phyloP scores from a whole-genome alignment of 2,888 invertebrate genomes.

The Villa cingulata region DNA sequence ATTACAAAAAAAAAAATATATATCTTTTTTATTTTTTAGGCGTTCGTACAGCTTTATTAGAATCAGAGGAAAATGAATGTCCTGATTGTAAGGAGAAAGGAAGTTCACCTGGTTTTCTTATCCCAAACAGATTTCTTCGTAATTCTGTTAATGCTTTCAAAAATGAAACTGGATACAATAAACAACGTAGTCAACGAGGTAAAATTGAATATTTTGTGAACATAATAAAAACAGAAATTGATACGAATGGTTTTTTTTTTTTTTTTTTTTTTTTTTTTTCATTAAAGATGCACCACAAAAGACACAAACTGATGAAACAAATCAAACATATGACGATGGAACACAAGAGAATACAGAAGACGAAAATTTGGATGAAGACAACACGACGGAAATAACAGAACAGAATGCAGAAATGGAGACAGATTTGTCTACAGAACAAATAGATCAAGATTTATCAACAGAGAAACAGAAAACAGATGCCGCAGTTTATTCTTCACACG shows the following conservation, averaged over 20 bases:
- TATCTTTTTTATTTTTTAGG: slow-evolving; percentile 39
- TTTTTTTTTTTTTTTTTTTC: not conserved
- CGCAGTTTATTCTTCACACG: slow-evolving; percentile 16
- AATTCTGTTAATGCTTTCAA: slow-evolving; percentile 81
- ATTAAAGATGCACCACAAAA: slow-evolving; percentile 2
- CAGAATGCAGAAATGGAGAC: not conserved
- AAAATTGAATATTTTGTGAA: not conserved
- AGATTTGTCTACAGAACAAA: not conserved
- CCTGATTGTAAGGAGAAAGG: slow-evolving; percentile 89
- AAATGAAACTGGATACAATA: slow-evolving; percentile 81
- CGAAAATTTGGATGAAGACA: not conserved
- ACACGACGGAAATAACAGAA: not conserved
- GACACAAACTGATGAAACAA: not conserved
- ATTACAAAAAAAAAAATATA: not conserved
- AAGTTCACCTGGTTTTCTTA: slow-evolving; percentile 81
- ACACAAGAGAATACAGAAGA: not conserved
- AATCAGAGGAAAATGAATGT: slow-evolving; percentile 90
- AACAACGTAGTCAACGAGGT: slow-evolving; percentile 22
- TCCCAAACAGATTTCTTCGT: slow-evolving; percentile 82
- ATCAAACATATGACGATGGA: not conserved
- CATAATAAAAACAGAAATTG: not conserved
- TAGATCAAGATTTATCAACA: too few species aligned
- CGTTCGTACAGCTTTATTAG: slow-evolving; percentile 73
- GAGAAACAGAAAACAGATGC: slow-evolving; percentile 1
- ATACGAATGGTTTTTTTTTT: too few species aligned